Percentiles rank a stretch among this genome's conserved stretches.
phyloP scores from a whole-genome alignment of 2,113 vertebrate genomes.

The Daboia siamensis region DNA sequence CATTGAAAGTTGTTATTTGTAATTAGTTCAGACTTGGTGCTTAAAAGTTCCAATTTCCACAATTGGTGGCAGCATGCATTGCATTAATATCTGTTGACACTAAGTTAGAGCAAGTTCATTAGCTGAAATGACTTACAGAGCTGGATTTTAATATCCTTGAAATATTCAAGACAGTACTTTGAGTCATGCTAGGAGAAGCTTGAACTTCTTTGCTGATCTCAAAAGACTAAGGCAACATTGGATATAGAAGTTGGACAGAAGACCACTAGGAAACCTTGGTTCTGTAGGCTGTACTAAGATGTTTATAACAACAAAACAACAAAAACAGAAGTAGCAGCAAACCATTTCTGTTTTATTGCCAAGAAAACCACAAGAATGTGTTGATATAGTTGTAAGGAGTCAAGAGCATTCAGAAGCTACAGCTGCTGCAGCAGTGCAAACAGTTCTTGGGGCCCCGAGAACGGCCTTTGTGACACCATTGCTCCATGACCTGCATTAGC shows the following conservation, averaged over 20 bases:
- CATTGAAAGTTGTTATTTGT: constrained; percentile 44
- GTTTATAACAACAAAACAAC: neutral
- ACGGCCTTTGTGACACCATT: neutral
- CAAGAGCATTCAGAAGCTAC: neutral
- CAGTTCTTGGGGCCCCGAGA: neutral
- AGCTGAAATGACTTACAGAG: constrained; percentile 11
- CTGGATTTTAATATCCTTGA: neutral
- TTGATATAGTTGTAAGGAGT: neutral
- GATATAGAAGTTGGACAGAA: neutral
- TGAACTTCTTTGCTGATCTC: neutral
- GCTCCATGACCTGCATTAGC: neutral
- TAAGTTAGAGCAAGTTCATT: constrained; percentile 23
- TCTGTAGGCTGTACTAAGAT: neutral
- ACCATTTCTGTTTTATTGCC: neutral
- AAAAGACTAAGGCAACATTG: neutral
- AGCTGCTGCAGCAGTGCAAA: no score
- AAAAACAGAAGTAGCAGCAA: neutral
- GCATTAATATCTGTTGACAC: neutral
- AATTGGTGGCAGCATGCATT: constrained; percentile 47
- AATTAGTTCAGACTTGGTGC: constrained; percentile 48
- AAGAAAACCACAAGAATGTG: neutral
- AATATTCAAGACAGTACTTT: neutral
- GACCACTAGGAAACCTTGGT: neutral
- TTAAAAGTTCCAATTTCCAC: constrained; percentile 21
- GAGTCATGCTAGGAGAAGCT: neutral